Conservation (phyloP, 2,888 invertebrate genomes). For the Lissocephala sabroskyi region DNA sequence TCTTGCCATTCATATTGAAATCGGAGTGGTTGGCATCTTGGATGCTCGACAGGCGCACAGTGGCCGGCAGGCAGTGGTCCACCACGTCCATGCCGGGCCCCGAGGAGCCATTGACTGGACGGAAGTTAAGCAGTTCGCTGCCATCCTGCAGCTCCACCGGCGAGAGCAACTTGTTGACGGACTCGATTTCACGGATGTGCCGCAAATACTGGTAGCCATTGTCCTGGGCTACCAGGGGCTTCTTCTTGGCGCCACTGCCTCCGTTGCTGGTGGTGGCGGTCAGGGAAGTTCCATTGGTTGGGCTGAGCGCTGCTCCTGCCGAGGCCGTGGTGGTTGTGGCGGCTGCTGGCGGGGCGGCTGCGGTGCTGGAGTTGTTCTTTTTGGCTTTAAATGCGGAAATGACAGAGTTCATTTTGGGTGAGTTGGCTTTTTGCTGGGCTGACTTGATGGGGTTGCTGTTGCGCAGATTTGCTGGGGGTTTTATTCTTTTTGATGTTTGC, state of each 20-base stretch:
- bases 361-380: constrained; percentile 51
- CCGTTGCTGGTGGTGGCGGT: constrained; percentile 15
- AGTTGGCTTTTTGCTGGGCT: not conserved
- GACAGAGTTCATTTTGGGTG: constrained; percentile 71
- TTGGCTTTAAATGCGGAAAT: constrained; percentile 72
- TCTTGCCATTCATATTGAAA: constrained; percentile 66
- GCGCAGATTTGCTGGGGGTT: not conserved
- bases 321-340: constrained; percentile 3
- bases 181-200: constrained; percentile 71
- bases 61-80: constrained; percentile 49
- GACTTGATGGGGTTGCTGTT: not conserved
- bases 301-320: constrained; percentile 29
- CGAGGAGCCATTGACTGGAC: constrained; percentile 22
- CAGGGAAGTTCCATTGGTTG: constrained; percentile 31
- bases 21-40: constrained; percentile 32
- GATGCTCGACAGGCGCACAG: constrained; percentile 35
- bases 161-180: constrained; percentile 69
- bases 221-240: constrained; percentile 62
- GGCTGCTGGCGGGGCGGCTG: constrained; percentile 10
- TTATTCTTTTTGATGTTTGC: not conserved
- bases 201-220: constrained; percentile 72
- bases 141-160: constrained; percentile 58
- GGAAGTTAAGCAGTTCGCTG: constrained; percentile 44
- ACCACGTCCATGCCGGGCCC: constrained; percentile 46
- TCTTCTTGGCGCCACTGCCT: constrained; percentile 26